These are phyloP conservation scores for Cremastobaeus sp. DNA, from an alignment of 2,888 invertebrate species.

Conservation along the genomic window DNA sequence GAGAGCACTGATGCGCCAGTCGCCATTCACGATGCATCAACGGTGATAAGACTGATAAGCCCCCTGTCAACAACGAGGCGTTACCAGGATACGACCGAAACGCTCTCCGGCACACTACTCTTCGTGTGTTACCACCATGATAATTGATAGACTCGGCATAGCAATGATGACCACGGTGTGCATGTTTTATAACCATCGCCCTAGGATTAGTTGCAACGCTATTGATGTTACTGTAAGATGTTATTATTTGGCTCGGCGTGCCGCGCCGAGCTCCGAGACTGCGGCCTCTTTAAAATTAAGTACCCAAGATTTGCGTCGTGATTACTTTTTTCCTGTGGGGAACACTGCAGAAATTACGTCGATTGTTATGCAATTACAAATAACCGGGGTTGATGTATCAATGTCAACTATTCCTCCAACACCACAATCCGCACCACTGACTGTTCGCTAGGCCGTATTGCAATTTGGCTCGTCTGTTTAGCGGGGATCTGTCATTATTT, in stretches of 20 bases:
- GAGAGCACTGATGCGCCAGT: too few relatives aligned
- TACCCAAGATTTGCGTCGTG: slow-evolving; percentile 20
- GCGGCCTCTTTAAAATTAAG: slow-evolving; percentile 22
- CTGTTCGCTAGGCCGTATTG: slow-evolving; percentile 16
- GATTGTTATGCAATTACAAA: slow-evolving; percentile 41
- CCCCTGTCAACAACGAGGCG: slow-evolving; percentile 55
- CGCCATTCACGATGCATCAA: slow-evolving; percentile 55
- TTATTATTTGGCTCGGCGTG: slow-evolving; percentile 31
- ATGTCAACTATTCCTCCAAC: slow-evolving; percentile 31
- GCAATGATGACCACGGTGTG: slow-evolving; percentile 30
- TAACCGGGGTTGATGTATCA: slow-evolving; percentile 28
- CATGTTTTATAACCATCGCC: slow-evolving; percentile 40
- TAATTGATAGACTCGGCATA: slow-evolving; percentile 35
- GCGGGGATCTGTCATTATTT: slow-evolving; percentile 30
- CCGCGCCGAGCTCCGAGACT: too few relatives aligned
- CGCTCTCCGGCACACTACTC: slow-evolving; percentile 4
- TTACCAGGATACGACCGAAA: slow-evolving; percentile 28
- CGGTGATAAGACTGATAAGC: slow-evolving; percentile 51
- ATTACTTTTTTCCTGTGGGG: slow-evolving; percentile 28
- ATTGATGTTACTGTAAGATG: slow-evolving; percentile 20
- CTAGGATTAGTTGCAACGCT: slow-evolving; percentile 14
- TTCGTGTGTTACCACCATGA: slow-evolving; percentile 33
- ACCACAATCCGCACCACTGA: slow-evolving; percentile 6
- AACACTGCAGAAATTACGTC: slow-evolving; percentile 19
- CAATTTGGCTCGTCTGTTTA: slow-evolving; percentile 34